Evolutionary conservation across 2,113 vertebrate species (phyloP).

Genomic region (Silurus glanis): DNA sequence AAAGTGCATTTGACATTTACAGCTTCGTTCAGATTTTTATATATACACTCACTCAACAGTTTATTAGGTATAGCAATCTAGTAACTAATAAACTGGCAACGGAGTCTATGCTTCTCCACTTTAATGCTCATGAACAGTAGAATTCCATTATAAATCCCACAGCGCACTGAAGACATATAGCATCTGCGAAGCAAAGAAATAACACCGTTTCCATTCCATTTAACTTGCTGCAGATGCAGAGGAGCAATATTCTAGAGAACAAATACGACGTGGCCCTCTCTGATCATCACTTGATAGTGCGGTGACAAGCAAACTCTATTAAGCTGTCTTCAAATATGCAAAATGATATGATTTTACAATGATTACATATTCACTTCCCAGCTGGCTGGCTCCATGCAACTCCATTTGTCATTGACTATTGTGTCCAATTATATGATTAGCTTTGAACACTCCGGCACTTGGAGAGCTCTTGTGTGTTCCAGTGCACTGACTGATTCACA

Average conservation of each 20-base stretch:
- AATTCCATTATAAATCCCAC: slow-evolving; percentile 55
- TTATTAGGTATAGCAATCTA: slow-evolving; percentile 16
- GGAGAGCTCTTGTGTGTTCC: slow-evolving; percentile 99
- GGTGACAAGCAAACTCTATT: slow-evolving; percentile 95
- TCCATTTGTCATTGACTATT: slow-evolving; percentile 99
- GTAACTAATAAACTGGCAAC: slow-evolving; percentile 19
- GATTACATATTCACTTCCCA: slow-evolving; percentile 99
- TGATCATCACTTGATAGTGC: slow-evolving; percentile 81
- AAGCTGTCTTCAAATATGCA: slow-evolving; percentile 98
- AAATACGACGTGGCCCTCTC: slow-evolving; percentile 66
- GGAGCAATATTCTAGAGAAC: slow-evolving; percentile 62
- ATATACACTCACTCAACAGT: slow-evolving; percentile 20
- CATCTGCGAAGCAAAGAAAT: slow-evolving; percentile 54
- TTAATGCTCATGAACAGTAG: slow-evolving; percentile 43
- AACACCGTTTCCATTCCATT: slow-evolving; percentile 51
- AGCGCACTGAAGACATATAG: slow-evolving; percentile 46
- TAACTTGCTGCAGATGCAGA: slow-evolving; percentile 54
- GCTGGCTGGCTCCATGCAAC: slow-evolving; percentile 99
- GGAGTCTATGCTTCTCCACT: slow-evolving; percentile 27
- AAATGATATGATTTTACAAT: slow-evolving; percentile 99
- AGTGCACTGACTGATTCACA: slow-evolving; percentile 98
- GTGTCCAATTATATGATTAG: slow-evolving; percentile 99
- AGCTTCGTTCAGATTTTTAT: slow-evolving; percentile 20
- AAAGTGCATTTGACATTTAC: slow-evolving; percentile 21
- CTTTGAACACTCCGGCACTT: slow-evolving; percentile 99